These are phyloP conservation scores for Biston betularia DNA, from an alignment of 2,888 invertebrate genomes.

Conservation along the genomic window DNA sequence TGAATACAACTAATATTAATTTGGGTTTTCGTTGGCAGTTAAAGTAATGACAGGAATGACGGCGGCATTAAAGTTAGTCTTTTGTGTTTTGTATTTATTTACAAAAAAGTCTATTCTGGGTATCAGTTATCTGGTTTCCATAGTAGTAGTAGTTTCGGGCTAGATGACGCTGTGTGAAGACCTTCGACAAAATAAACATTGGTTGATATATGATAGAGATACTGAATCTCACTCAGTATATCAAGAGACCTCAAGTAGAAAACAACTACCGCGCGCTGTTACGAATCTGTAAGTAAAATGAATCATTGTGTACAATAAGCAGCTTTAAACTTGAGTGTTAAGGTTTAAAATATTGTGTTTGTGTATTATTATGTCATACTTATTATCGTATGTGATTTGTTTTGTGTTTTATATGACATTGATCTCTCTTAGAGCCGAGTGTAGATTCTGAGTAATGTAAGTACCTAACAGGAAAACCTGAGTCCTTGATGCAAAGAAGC, in stretches of 20 bases:
- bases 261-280: constrained; percentile 10
- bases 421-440: constrained; percentile 12
- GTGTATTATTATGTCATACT: constrained; percentile 50
- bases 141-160: background rate
- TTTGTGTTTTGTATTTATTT: too few species aligned
- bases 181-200: background rate
- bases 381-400: constrained; percentile 35
- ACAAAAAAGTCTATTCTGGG: too few species aligned
- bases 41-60: too few species aligned
- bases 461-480: constrained; percentile 34
- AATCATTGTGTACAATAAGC: constrained; percentile 1
- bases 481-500: background rate
- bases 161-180: background rate
- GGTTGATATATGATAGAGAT: background rate
- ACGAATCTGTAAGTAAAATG: constrained; percentile 17
- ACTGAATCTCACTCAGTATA: constrained; percentile 20
- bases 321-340: constrained; percentile 13
- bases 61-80: too few species aligned
- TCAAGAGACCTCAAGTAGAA: constrained; percentile 11
- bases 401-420: constrained; percentile 34
- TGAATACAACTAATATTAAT: too few species aligned
- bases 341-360: constrained; percentile 38
- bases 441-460: constrained; percentile 39
- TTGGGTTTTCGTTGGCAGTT: too few species aligned
- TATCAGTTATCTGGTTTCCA: too few species aligned